These are phyloP conservation scores for Lophura nycthemera DNA, from an alignment of 2,113 vertebrate species.

Conservation along the genomic window DNA sequence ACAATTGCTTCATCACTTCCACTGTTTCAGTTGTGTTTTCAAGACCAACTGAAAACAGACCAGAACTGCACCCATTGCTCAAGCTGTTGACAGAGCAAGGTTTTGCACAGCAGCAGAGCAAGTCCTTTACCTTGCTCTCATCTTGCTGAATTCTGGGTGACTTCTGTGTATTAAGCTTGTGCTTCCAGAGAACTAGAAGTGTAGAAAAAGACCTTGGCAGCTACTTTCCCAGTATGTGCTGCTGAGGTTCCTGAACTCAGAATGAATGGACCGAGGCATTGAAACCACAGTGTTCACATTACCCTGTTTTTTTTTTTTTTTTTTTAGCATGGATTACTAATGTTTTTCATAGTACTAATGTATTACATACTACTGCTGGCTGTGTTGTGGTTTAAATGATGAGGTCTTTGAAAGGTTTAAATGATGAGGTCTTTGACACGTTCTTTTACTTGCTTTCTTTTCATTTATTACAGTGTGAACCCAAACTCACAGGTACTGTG, in stretches of 20 bases:
- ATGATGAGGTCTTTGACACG: neutral
- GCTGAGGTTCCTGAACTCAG: neutral
- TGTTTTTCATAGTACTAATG: neutral
- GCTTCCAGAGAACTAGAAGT: neutral
- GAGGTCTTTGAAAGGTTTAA: neutral
- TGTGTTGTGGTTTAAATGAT: neutral
- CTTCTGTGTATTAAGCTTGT: fast-evolving
- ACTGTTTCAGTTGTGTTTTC: neutral
- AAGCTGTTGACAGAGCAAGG: neutral
- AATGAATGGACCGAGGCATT: neutral
- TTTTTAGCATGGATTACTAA: neutral
- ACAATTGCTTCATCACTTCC: neutral
- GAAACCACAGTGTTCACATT: neutral
- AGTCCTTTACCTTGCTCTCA: neutral
- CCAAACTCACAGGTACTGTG: neutral
- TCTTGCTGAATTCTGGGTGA: neutral
- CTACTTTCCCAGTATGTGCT: fast-evolving
- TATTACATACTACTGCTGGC: neutral
- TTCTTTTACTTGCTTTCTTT: fast-evolving
- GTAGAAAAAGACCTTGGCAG: neutral
- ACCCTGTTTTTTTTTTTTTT: neutral
- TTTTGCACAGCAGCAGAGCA: neutral
- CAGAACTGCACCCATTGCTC: neutral
- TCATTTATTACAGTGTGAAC: neutral
- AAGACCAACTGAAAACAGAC: neutral